Evolutionary conservation across 2,113 vertebrate genomes (phyloP).

Genomic region (Phylloscopus trochilus): DNA sequence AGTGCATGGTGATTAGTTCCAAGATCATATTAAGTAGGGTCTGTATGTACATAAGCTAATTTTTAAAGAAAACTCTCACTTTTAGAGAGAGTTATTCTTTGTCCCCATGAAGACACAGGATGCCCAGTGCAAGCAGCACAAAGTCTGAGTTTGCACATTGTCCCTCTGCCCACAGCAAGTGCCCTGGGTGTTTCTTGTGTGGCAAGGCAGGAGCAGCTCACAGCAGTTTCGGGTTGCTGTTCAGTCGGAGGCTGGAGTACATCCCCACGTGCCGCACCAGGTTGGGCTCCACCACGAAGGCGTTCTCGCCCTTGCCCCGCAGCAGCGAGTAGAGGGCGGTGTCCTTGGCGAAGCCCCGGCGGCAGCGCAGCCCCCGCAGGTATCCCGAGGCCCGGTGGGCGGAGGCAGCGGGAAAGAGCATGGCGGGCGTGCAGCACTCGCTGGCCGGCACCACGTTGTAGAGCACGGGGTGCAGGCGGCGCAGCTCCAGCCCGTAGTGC

Average conservation of each 20-base stretch:
- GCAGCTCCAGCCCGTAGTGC: conserved; percentile 88
- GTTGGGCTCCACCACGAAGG: conserved; percentile 92
- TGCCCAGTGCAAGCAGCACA: background rate
- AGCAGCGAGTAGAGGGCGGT: conserved; percentile 83
- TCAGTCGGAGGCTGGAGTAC: conserved; percentile 85
- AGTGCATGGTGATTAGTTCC: background rate
- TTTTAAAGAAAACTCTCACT: background rate
- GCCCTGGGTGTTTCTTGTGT: background rate
- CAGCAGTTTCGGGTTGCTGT: conserved; percentile 76
- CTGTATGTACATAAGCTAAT: background rate
- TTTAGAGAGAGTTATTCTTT: background rate
- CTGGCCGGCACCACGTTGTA: conserved; percentile 87
- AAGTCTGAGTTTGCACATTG: background rate
- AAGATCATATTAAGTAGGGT: background rate
- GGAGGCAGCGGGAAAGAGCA: conserved; percentile 85
- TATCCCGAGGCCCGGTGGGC: conserved; percentile 78
- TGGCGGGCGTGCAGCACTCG: conserved; percentile 93
- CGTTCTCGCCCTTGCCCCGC: conserved; percentile 68
- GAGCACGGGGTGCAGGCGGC: conserved; percentile 82
- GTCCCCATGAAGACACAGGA: background rate
- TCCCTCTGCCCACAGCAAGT: background rate
- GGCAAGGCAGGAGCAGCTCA: conserved; percentile 40
- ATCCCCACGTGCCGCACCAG: conserved; percentile 88
- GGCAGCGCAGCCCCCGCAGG: conserved; percentile 77
- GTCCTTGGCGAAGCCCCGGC: conserved; percentile 89